A percentile compares a stretch with the other conserved stretches of the same genome.
phyloP scores from a whole-genome alignment of 2,113 vertebrate species.

The Penelope pileata region DNA sequence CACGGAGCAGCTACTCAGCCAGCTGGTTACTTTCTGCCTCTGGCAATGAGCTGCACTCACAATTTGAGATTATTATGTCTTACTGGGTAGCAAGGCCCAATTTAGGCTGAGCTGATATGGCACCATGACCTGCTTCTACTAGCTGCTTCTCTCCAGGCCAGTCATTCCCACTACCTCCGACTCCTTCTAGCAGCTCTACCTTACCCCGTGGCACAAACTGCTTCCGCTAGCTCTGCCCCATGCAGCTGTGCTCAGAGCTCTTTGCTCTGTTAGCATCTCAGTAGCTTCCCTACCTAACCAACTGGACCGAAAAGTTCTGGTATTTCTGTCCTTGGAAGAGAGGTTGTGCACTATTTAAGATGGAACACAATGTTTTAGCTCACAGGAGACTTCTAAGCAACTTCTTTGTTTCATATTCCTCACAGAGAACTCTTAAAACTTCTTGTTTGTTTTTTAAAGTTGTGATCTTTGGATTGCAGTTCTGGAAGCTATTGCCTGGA shows the following conservation, averaged over 20 bases:
- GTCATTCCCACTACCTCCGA: background rate
- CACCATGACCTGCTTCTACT: background rate
- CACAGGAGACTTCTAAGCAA: background rate
- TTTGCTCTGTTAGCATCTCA: background rate
- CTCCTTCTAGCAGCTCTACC: background rate
- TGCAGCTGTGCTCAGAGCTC: background rate
- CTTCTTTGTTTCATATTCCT: slow-evolving; percentile 35
- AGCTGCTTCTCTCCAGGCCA: background rate
- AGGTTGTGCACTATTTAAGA: background rate
- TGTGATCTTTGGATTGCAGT: slow-evolving; percentile 21
- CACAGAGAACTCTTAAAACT: background rate
- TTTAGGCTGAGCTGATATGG: background rate
- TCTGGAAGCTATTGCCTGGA: slow-evolving; percentile 49
- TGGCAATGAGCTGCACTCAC: background rate
- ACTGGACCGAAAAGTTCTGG: background rate
- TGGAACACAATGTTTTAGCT: background rate
- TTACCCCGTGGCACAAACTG: rapidly evolving
- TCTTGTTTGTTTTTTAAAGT: slow-evolving; percentile 30
- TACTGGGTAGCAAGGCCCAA: background rate
- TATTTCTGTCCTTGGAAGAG: background rate
- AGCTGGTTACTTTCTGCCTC: background rate
- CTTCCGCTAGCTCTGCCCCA: background rate
- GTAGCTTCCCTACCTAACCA: background rate
- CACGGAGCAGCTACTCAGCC: background rate
- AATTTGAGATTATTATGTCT: background rate